Percentiles rank a stretch among this genome's conserved stretches.
phyloP scores from a whole-genome alignment of 1,140 invertebrate genomes.

The Leptoteleia sp. region DNA sequence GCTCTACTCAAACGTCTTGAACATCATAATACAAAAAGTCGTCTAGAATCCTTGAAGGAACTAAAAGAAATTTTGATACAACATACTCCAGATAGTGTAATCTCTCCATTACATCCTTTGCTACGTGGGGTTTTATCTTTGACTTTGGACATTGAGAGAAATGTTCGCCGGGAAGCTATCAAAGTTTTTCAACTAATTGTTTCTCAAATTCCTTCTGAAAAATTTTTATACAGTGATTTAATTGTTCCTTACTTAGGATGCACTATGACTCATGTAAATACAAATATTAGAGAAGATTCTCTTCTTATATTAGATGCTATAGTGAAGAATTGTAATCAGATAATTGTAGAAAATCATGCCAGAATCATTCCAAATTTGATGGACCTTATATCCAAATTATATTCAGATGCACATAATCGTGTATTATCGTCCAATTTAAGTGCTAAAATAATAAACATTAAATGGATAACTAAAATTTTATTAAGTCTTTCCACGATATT shows the following conservation, averaged over 20 bases:
- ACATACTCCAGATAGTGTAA: conserved; percentile 81
- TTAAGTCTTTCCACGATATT: conserved; percentile 85
- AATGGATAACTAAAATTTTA: conserved; percentile 89
- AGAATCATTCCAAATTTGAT: conserved; percentile 85
- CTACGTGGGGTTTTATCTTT: conserved; percentile 86
- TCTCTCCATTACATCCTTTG: conserved; percentile 85
- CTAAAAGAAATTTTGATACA: conserved; percentile 85
- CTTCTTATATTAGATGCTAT: conserved; percentile 88
- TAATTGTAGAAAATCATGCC: conserved; percentile 84
- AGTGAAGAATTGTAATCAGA: conserved; percentile 82
- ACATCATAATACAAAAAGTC: conserved; percentile 88
- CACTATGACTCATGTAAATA: conserved; percentile 93
- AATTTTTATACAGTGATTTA: conserved; percentile 85
- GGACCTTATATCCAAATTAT: conserved; percentile 86
- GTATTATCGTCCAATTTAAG: conserved; percentile 84
- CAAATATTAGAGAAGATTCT: conserved; percentile 90
- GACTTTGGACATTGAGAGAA: conserved; percentile 86
- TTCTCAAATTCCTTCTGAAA: conserved; percentile 79
- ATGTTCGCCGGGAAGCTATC: conserved; percentile 85
- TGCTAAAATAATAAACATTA: conserved; percentile 86
- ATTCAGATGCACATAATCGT: conserved; percentile 83
- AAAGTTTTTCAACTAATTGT: conserved; percentile 86
- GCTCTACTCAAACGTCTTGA: conserved; percentile 88
- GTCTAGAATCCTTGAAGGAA: conserved; percentile 84
- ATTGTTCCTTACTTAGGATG: conserved; percentile 89